phyloP scores from a whole-genome alignment of 2,888 invertebrate genomes.

The Chrysotoxum bicinctum region DNA sequence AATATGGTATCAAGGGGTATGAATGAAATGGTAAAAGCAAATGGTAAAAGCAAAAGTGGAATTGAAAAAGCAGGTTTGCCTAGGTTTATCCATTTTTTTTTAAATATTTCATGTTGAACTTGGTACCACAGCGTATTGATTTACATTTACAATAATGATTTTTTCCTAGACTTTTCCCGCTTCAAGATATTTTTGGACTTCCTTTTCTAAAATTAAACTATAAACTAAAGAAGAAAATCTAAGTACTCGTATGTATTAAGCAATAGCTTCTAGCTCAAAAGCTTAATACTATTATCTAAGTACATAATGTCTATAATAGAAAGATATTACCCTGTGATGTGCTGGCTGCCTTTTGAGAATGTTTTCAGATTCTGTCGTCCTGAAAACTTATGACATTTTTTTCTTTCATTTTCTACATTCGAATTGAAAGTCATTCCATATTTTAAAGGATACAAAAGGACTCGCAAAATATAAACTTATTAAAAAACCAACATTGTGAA shows the following conservation, averaged over 20 bases:
- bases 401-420: not conserved
- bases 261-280: not conserved
- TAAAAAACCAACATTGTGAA: slow-evolving; percentile 29
- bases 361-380: not conserved
- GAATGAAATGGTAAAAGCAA: too few relatives aligned
- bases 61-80: too few relatives aligned
- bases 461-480: slow-evolving; percentile 11
- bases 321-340: not conserved
- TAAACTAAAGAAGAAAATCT: too few relatives aligned
- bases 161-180: too few relatives aligned
- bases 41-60: too few relatives aligned
- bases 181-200: too few relatives aligned
- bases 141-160: too few relatives aligned
- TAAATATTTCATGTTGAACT: too few relatives aligned
- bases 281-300: not conserved
- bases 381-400: slow-evolving; percentile 6
- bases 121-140: too few relatives aligned
- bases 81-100: too few relatives aligned
- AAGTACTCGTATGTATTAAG: not conserved
- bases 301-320: not conserved
- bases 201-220: too few relatives aligned
- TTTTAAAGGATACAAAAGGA: slow-evolving; percentile 29
- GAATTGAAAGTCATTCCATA: slow-evolving; percentile 7
- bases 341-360: not conserved
- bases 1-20: too few relatives aligned